phyloP scores from a whole-genome alignment of 2,797 vertebrate species.

The Diplodus puntazzo region DNA sequence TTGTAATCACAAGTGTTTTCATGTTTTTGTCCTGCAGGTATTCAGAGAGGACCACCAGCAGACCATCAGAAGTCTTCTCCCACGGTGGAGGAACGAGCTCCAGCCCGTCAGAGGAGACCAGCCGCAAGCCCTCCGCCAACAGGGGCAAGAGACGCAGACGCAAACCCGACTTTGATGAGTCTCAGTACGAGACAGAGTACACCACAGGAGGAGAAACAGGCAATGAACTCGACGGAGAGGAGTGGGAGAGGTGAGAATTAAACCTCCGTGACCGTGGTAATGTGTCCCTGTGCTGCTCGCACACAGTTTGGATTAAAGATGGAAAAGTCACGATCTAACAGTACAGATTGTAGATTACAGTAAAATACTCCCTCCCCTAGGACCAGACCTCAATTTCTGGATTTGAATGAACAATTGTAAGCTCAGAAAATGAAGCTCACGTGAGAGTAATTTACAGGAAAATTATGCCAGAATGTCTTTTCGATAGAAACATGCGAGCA shows the following conservation, averaged over 20 bases:
- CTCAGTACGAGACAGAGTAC: slow-evolving; percentile 92
- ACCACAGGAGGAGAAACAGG: slow-evolving; percentile 91
- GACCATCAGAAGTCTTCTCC: slow-evolving; percentile 71
- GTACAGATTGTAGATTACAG: slow-evolving; percentile 43
- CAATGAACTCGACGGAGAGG: slow-evolving; percentile 85
- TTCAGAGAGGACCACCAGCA: slow-evolving; percentile 72
- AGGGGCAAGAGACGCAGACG: slow-evolving; percentile 83
- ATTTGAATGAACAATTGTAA: slow-evolving; percentile 39
- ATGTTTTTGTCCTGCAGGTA: slow-evolving; percentile 69
- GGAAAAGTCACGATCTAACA: slow-evolving; percentile 46
- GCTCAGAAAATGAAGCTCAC: slow-evolving; percentile 39
- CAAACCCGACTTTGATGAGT: slow-evolving; percentile 89
- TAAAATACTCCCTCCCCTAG: slow-evolving; percentile 52
- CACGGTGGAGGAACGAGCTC: slow-evolving; percentile 79
- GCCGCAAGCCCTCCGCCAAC: slow-evolving; percentile 82
- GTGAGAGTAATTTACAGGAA: slow-evolving; percentile 15
- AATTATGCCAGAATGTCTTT: slow-evolving; percentile 1
- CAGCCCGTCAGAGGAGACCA: slow-evolving; percentile 83
- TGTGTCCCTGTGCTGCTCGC: slow-evolving; percentile 15
- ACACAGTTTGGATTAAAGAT: slow-evolving; percentile 46
- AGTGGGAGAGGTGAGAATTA: slow-evolving; percentile 83
- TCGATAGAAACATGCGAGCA: slow-evolving; percentile 3
- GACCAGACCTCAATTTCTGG: slow-evolving; percentile 66
- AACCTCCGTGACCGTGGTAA: background rate
- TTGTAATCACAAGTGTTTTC: no score